Evolutionary conservation across 1,140 invertebrate species (phyloP).

Genomic region (Pseudomyrmex gracilis): DNA sequence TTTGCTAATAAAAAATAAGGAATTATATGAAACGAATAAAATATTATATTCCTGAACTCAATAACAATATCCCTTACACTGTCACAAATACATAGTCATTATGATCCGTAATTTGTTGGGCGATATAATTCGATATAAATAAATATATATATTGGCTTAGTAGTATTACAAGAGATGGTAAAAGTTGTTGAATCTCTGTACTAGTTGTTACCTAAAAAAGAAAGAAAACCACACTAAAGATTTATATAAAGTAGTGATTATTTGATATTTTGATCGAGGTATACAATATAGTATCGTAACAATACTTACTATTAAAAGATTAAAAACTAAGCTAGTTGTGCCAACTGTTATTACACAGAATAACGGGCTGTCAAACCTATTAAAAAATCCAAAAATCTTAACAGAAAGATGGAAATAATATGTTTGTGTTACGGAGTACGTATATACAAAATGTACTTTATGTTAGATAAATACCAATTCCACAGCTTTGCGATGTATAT

Average conservation of each 20-base stretch:
- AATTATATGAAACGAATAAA: too few species aligned
- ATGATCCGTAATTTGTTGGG: conserved; percentile 28
- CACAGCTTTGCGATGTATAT: conserved; percentile 33
- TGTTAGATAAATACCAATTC: background rate
- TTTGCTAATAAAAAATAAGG: background rate
- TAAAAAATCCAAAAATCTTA: background rate
- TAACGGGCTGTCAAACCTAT: conserved; percentile 10
- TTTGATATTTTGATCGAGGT: too few species aligned
- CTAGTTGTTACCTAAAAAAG: background rate
- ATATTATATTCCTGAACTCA: background rate
- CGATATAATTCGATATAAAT: conserved; percentile 16
- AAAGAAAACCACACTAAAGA: too few species aligned
- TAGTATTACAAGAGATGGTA: background rate
- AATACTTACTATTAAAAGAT: conserved; percentile 17
- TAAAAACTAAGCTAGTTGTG: background rate
- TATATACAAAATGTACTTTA: background rate
- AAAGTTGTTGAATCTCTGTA: background rate
- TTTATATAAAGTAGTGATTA: too few species aligned
- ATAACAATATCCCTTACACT: conserved; percentile 5
- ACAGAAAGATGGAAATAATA: background rate
- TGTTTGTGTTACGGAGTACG: background rate
- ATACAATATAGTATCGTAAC: background rate
- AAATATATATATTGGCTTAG: background rate
- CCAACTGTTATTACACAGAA: conserved; percentile 8
- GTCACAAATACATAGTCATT: conserved; percentile 36